These are phyloP conservation scores for Yponomeuta evonymella DNA, from an alignment of 2,888 invertebrate species.

Conservation along the genomic window DNA sequence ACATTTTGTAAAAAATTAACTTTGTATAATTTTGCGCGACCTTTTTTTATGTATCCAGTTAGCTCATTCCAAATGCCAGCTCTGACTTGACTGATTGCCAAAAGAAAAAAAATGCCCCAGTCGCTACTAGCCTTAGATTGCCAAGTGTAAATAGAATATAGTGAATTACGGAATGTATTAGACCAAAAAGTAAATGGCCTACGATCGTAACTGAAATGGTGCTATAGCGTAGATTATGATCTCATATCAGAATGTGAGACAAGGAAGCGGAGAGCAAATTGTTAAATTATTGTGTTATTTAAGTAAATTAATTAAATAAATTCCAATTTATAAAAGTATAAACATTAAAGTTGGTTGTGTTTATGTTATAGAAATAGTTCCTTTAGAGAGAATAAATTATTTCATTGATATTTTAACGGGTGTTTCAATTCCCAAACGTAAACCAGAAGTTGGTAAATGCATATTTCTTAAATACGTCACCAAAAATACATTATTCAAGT, in stretches of 20 bases:
- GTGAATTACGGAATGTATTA: constrained; percentile 38
- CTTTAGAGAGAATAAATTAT: constrained; percentile 65
- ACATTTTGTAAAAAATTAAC: neutral
- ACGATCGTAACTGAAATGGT: constrained; percentile 71
- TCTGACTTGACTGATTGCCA: neutral
- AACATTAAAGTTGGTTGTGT: constrained; percentile 49
- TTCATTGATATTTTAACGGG: constrained; percentile 38
- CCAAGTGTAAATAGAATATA: neutral
- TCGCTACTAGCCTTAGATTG: neutral
- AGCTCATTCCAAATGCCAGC: neutral
- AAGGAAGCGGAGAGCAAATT: constrained; percentile 36
- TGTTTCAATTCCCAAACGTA: constrained; percentile 27
- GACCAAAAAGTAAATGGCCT: constrained; percentile 72
- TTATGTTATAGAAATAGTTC: constrained; percentile 60
- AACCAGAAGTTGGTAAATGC: too few species aligned
- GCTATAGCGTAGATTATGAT: constrained; percentile 72
- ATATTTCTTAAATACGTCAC: too few species aligned
- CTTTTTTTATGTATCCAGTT: neutral
- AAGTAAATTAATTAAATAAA: constrained; percentile 27
- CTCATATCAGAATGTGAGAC: constrained; percentile 67
- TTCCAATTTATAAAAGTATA: constrained; percentile 30
- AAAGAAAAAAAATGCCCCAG: neutral
- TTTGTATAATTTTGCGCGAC: neutral
- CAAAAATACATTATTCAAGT: too few species aligned
- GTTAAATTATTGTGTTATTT: constrained; percentile 32